Evolutionary conservation across 1,140 invertebrate species (phyloP).

Genomic region (Limonius californicus): DNA sequence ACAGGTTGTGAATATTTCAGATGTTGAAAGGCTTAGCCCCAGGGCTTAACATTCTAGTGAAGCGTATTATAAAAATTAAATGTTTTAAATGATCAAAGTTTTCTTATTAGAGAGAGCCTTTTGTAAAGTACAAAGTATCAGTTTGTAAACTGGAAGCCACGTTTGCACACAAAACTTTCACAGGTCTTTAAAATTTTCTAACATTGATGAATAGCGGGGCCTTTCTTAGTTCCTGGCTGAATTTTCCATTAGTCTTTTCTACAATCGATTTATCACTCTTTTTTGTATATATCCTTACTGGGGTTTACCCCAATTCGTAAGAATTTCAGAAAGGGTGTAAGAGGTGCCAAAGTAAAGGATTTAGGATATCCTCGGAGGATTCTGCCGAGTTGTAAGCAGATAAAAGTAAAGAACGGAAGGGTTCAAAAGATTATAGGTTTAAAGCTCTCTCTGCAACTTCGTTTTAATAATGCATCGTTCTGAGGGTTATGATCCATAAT

Average conservation of each 20-base stretch:
- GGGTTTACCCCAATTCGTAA: background rate
- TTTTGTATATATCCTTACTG: too few relatives aligned
- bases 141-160: too few relatives aligned
- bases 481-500: background rate
- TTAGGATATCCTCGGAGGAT: background rate
- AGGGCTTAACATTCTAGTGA: background rate
- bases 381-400: background rate
- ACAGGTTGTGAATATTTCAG: background rate
- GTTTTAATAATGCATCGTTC: too few relatives aligned
- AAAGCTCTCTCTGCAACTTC: background rate
- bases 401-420: background rate
- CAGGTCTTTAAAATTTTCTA: too few relatives aligned
- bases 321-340: constrained; percentile 1
- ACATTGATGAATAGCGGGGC: too few relatives aligned
- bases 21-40: background rate
- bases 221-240: too few relatives aligned
- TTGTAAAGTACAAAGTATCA: too few relatives aligned
- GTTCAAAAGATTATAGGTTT: background rate
- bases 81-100: too few relatives aligned
- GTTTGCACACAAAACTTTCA: too few relatives aligned
- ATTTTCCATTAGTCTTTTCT: too few relatives aligned
- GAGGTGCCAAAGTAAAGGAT: constrained; percentile 3
- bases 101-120: too few relatives aligned
- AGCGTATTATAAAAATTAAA: too few relatives aligned
- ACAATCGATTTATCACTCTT: constrained; percentile 1